Base-by-base conservation (phyloP, 2,797 vertebrate genomes). In the Spondyliosoma cantharus region DNA sequence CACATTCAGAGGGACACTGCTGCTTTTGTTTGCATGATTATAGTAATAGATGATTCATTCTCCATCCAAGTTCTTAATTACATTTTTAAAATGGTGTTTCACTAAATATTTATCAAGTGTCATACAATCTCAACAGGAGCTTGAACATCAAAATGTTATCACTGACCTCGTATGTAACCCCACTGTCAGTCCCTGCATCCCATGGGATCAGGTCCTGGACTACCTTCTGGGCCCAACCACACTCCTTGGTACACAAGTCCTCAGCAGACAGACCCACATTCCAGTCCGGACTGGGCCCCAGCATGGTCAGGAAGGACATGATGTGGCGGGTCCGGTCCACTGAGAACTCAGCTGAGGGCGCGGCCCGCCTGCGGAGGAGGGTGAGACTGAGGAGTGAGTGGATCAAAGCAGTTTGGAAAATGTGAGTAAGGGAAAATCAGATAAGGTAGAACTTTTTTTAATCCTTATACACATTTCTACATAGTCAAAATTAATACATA, bases 281-380 rank as follows among this genome's bases (percentile, higher is more conserved):
- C 98, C 98, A 99, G 92, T 99, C 98, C 0, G 98, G 98, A 85
- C 97, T 99, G 78, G 98, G 98, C 3, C 98, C 98, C 63, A 99
- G 90, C 98, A 99, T 99, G 80, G 97, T 97, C 45, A 99, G 92
- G 92, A 99, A 99, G 86, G 98, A 99, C 97, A 99, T 99, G 68
- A 98, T 94, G 86, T 99, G 97, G 57, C 97, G 96, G 0, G 90
- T 95, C 7, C 97, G 95, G 91, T 99, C 98, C 80, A 99, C 98
- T 0, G 98, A 99, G 87, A 99, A 99, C 87, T 99, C 98, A 13
- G 98, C 98, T 7, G 98, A 99, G 52, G 98, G 98, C 45, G 97
- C 97, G 7, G 98, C 96, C 82, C 97, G 96, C 87, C 98, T 99
- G 93, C 74, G 58, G 48, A 70, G 43, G 48, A 86, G 50, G 63